These are phyloP conservation scores for Strix uralensis DNA, from an alignment of 2,113 vertebrate genomes.

Conservation along the genomic window DNA sequence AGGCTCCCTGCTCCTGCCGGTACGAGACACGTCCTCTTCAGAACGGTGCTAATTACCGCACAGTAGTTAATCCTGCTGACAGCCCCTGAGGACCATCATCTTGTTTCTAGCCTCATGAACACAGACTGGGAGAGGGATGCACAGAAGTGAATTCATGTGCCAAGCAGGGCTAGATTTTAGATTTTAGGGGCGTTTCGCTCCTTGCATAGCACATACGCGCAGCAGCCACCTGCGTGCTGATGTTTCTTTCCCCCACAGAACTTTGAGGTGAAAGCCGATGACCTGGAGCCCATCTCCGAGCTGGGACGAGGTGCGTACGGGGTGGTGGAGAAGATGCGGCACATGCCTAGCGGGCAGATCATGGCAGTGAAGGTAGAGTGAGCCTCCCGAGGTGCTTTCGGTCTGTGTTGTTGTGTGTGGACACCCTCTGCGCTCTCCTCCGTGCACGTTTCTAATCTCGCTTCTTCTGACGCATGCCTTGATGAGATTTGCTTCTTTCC, in stretches of 20 bases:
- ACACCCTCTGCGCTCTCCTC: background rate
- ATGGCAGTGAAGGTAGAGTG: constrained; percentile 96
- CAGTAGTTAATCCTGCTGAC: background rate
- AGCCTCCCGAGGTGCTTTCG: background rate
- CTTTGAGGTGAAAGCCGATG: constrained; percentile 98
- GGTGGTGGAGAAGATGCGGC: constrained; percentile 97
- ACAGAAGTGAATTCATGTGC: background rate
- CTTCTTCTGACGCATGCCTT: background rate
- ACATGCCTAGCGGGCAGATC: constrained; percentile 93
- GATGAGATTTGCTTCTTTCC: background rate
- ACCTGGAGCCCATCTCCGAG: constrained; percentile 92
- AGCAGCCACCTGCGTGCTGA: background rate
- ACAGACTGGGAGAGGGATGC: background rate
- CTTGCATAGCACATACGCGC: rapidly evolving
- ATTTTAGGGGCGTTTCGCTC: rapidly evolving
- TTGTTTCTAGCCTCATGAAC: no score
- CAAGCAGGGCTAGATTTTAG: background rate
- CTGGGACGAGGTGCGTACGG: constrained; percentile 95
- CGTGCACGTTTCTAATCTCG: rapidly evolving
- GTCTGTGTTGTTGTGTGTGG: background rate
- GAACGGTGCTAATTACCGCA: background rate
- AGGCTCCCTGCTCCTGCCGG: rapidly evolving
- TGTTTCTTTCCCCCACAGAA: constrained; percentile 76
- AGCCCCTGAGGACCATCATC: background rate
- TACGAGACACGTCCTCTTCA: rapidly evolving